Evolutionary conservation across 2,113 vertebrate genomes (phyloP), one percentile per base, ranked within the genome.

Genomic region (Talpa occidentalis): DNA sequence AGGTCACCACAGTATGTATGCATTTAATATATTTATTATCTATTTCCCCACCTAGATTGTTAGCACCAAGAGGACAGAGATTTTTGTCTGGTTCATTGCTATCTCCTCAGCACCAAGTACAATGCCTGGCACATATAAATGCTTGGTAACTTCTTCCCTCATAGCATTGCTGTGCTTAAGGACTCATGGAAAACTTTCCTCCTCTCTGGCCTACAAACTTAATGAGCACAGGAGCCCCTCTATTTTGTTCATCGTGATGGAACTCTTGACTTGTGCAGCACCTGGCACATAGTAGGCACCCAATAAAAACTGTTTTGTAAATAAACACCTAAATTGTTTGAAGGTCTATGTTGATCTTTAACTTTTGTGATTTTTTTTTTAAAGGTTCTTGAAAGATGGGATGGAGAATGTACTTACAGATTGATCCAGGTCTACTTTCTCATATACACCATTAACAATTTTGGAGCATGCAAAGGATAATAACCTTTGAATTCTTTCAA

Each of bases 401-500:
- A 66, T 69, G 77, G 21, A 85, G 26, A 35, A 15, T 59, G 5
- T 78, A 72, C 40, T 86, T 82, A 94, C 15, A 56, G 22, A 80
- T 16, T 24, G 16, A 28, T 54, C 52, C 52, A 64, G n/a, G 35
- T 83, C 64, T 69, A 70, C 35, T 79, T 88, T 77, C 64, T 70
- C 37, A 73, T 78, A 83, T 32, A 44, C 15, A 44, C 66, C 30
- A 76, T 28, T 87, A 60, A 72, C 11, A 66, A 80, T 80, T 84
- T 70, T 24, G 64, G n/a, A 91, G n/a, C 91, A 64, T 24, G 42
- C 47, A 28, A 80, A 62, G 49, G 32, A 74, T 73, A 90, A 59
- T 32, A 70, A 88, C 11, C 88, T 9, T 77, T 89, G 54, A 85
- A 85, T 85, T 70, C 54, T 70, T 91, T 76, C 47, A 88, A 78